phyloP scores from a whole-genome alignment of 2,888 invertebrate genomes.

The Chalcosyrphus nemorum region DNA sequence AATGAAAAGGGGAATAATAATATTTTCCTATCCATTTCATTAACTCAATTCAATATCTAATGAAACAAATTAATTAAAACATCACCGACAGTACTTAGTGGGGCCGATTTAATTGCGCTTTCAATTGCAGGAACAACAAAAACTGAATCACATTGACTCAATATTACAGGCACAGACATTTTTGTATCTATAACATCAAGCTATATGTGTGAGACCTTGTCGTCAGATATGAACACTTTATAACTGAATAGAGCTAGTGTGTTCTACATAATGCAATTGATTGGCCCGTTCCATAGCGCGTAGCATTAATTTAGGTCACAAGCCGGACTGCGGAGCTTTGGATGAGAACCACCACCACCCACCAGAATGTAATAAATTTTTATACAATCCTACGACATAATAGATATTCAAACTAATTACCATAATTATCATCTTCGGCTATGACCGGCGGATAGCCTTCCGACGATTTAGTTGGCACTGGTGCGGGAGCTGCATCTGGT shows the following conservation, averaged over 20 bases:
- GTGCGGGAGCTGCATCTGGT: conserved; percentile 9
- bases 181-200: background rate
- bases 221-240: conserved; percentile 32
- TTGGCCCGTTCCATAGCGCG: conserved; percentile 27
- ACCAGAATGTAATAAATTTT: conserved; percentile 28
- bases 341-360: background rate
- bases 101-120: conserved; percentile 41
- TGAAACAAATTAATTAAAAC: conserved; percentile 64
- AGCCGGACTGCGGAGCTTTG: background rate
- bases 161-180: background rate
- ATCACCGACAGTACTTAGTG: conserved; percentile 31
- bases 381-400: conserved; percentile 9
- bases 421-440: conserved; percentile 62
- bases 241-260: conserved; percentile 8
- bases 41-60: conserved; percentile 31
- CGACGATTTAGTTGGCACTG: conserved; percentile 20
- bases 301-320: conserved; percentile 55
- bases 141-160: conserved; percentile 51
- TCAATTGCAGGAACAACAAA: conserved; percentile 40
- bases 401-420: conserved; percentile 59
- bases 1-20: background rate
- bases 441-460: conserved; percentile 51
- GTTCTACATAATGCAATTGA: conserved; percentile 50
- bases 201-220: conserved; percentile 38
- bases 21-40: conserved; percentile 36